Evolutionary conservation across 30 jellyfish, hydroid and myxozoan genomes (phyloP), one percentile per base, ranked within the genome.

Genomic region (Phacellophora camtschatica): DNA sequence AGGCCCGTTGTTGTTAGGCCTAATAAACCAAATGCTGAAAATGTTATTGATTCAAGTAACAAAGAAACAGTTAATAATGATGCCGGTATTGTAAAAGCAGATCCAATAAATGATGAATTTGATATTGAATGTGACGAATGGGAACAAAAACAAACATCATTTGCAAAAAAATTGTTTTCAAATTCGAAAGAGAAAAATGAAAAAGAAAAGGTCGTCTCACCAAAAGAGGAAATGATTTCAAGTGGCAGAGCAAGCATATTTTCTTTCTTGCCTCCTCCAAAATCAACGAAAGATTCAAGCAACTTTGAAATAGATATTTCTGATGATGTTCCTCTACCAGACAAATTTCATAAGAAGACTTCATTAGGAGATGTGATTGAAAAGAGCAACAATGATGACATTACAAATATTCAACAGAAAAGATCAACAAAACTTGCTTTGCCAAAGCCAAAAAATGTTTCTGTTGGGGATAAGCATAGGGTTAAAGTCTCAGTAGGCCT

Each of bases 221-320:
- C n/a, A 65, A 13, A 23, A 31, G 19, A 33, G 22, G 61, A 10
- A 35, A 22, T 22, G 1, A 33, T 27, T 6, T 49, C 34, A 41
- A 58, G 74, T 1, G 51, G 77, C 12, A 64, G 29, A 46, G 61
- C 28, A 31, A 64, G 84, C 22, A 45, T 80, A 0, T 80, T 80
- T 55, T 80, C 91, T 3, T 45, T 64, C 25, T 63, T 80, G 29
- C 91, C 91, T 15, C 84, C 91, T 15, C 91, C 91, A 49, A 62
- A 70, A 30, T n/a, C n/a, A n/a, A n/a, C n/a, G n/a, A 48, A 51
- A 32, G 63, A 35, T 32, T 23, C 86, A 10, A 67, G 37, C 24
- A 33, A 22, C 19, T 72, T 72, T 5, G 46, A 6, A 0, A 33
- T 71, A 13, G 68, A 34, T 35, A 71, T 46, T 16, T 54, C 34